Base-by-base conservation (phyloP, 2,888 invertebrate genomes). In the Himalopsyche tibetana region DNA sequence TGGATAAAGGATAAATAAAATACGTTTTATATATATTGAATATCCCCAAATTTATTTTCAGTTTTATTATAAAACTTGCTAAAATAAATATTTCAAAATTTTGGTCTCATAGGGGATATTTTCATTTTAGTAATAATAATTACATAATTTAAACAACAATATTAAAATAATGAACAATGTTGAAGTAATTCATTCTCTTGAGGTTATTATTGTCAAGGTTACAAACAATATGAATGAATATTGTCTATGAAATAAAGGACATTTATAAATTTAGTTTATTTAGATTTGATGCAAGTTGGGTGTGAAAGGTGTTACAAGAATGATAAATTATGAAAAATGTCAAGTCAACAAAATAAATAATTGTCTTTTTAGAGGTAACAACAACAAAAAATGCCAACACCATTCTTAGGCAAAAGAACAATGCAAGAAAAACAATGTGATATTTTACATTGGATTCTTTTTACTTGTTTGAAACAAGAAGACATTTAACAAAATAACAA, bases 31-130 rank as follows among this genome's bases (percentile, higher is more conserved):
- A 9, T 9, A 11, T 9, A 11, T 45, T 9, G 8, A 74, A 38
- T 74, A 38, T 74, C 74, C 74, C 74, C 74, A 74, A 63, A 74
- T 74, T 74, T 74, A 74, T 74, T 38, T 74, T 74, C 74, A 74
- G 74, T 74, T 74, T 74, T 74, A 74, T 74, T 74, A 74, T 74
- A 74, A 74, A 74, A 74, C 74, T 74, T 74, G 63, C 15, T 63
- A 9, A n/a, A 63, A 63, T 38, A 74, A 74, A 74, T 74, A 38
- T 36, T 74, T 74, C 12, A 63, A 38, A 74, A 74, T 74, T 74
- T 74, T 74, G 74, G 74, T 74, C 74, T 74, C 11, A 38, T 38
- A 36, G 36, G 74, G 74, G 74, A 74, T 15, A 74, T 38, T 74
- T 36, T 19, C 19, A 36, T 74, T 38, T 11, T 74, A 74, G 74